Evolutionary conservation across 2,113 vertebrate species (phyloP), one percentile per base, ranked within the genome.

Genomic region (Triplophysa siluroides): DNA sequence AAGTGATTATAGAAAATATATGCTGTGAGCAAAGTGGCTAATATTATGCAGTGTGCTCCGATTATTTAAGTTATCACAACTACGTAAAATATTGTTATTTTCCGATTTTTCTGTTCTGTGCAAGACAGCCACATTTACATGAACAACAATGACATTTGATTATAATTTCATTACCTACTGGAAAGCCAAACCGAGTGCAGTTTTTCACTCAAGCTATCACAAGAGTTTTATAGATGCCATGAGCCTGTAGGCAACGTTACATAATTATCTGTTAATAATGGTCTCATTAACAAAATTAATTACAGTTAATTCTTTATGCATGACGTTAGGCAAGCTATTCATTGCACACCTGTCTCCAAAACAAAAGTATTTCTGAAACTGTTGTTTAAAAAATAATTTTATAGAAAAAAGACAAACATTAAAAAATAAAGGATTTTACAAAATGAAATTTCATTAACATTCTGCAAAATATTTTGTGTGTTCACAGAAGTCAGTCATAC

Each of bases 251-350:
- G 70, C 52, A 5, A 13, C 38, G 33, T 73, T 73, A 73, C 29
- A 73, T 73, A 16, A 61, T 73, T 60, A 43, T 41, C 54, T 61
- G 54, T 73, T 60, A 60, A 61, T 73, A 43, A 73, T 60, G 41
- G n/a, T 38, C 33, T 81, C 78, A 83, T 84, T 88, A 85, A 83
- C 69, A 83, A 33, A 41, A 23, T 61, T 50, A 79, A 61, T 84
- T 83, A 83, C 19, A 74, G 38, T 52, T 78, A 85, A 54, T 86
- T 72, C 26, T 29, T 69, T 56, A 18, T 16, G 79, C 84, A 86
- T 85, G 86, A 87, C 72, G 67, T 52, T 38, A 80, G 60, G 18
- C 4, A 67, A 76, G 19, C 81, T 78, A 76, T 78, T 65, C 70
- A 65, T 75, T 73, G 80, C 76, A 85, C 78, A 81, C 21, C 7